Evolutionary conservation across 2,113 vertebrate genomes (phyloP), one percentile per base, ranked within the genome.

Genomic region (Coryphaenoides rupestris): DNA sequence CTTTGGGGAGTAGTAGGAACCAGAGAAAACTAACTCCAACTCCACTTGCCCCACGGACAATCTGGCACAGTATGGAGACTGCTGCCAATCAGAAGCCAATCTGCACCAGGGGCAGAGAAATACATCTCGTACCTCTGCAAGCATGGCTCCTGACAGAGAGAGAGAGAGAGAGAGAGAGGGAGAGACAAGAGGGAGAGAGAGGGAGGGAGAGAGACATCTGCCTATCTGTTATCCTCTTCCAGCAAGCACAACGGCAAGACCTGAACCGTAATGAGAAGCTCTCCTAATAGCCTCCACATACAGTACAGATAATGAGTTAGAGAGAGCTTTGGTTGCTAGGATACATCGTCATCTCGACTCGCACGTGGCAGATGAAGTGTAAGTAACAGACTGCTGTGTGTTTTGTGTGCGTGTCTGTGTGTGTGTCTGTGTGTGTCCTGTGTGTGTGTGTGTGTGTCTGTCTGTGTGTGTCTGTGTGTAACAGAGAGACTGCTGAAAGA

Each of bases 401-500:
- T 68, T 78, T 70, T 70, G 66, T 62, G 21, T 19, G 71, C 80
- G 50, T 49, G 21, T 69, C 77, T 28, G 21, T 17, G 58, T 62
- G 54, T 56, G 23, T 19, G 16, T 4, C 5, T 22, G 15, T 19
- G 12, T 47, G 16, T 16, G 16, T 57, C n/a, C 19, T 16, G 46
- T 33, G 58, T 47, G 47, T 23, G 24, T 50, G 26, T 28, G 14
- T 26, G 33, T 28, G 33, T 61, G 22, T 19, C 4, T n/a, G 60
- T 28, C 21, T 24, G 17, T 9, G 16, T 14, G 15, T 45, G 21
- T 33, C 45, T 24, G 60, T 72, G 28, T 26, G 4, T 40, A 17
- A 46, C 86, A 98, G 95, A 93, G 74, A 77, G 72, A 47, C 80
- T 21, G 6, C 70, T 95, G 79, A 94, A 91, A 77, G 92, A 91